Base-by-base conservation (phyloP, 1,140 invertebrate species). In the Heliconius hewitsoni region DNA sequence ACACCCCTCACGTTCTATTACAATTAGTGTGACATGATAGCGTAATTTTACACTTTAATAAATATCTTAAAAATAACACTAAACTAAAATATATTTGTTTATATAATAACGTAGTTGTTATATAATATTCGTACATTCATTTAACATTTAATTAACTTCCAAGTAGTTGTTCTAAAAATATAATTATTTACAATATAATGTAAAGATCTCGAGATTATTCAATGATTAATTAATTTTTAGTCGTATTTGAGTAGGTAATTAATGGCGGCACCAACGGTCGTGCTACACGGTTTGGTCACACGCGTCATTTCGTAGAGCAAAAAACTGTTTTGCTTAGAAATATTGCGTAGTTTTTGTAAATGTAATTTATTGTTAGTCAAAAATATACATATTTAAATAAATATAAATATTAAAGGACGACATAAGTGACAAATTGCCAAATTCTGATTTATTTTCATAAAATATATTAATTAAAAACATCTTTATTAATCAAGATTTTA, bases 291-390 rank as follows among this genome's bases (percentile, higher is more conserved):
- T 9, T 23, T 11, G 8, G n/a, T 60, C 23, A 60, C 8, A n/a
- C 9, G 19, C n/a, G 55, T 60, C 55, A 23, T 60, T 60, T 60
- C 55, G 55, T 23, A 23, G 42, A 46, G 55, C 55, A 60, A 60
- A 60, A 60, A 60, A 60, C n/a, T 60, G 55, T 60, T 60, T 60
- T 23, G 55, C n/a, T 27, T 23, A 60, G 19, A 60, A 60, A 60
- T 60, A 23, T 3, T 60, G n/a, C 1, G 19, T 11, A 23, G 19
- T 60, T 60, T 60, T 60, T 60, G 55, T 60, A 3, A 60, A 23
- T 27, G 19, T 60, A 60, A 60, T 60, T 60, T 60, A 23, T 60
- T 9, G 27, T 27, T 60, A 60, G 19, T 60, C n/a, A 23, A 60
- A 60, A 60, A 19, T 0, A n/a, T n/a, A 60, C 2, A 23, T 23